Base-by-base conservation (phyloP, 2,113 vertebrate genomes). In the Hymenochirus boettgeri region DNA sequence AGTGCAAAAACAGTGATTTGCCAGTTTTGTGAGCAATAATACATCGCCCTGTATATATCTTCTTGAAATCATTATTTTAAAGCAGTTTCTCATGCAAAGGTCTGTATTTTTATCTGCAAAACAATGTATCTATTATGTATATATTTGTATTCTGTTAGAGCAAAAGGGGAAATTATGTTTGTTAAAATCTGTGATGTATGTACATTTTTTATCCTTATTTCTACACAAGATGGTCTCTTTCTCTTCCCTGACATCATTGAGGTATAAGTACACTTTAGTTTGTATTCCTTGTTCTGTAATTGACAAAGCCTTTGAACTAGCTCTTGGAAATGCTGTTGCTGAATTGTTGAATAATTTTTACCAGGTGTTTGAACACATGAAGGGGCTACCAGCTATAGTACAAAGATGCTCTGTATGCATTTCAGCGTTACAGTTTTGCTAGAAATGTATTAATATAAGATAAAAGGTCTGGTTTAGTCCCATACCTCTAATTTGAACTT, bases 271-370 rank as follows among this genome's bases (percentile, higher is more conserved):
- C 69, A 61, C 81, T 80, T 82, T 70, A 74, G 73, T 66, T 73
- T 52, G 64, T 78, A 78, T 65, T 71, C 9, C 69, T 79, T 74
- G 58, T 78, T 75, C 75, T 72, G 52, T 70, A 67, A 63, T 71
- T 76, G 79, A 65, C 60, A 42, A 67, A 70, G 72, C 75, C 84
- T 86, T 84, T 88, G 80, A 83, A 81, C 79, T 73, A 23, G 74
- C 77, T 75, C 77, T 82, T 79, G 81, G 74, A 77, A 81, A 80
- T 66, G 56, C 57, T 72, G 65, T 58, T 73, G 73, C 78, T 82
- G 84, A 86, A 82, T 77, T 78, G 79, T 79, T 77, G 77, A 78
- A 75, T 80, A 78, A 84, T 80, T 80, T n/a, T 84, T 77, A 70
- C 81, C 79, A 75, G 77, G 81, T 82, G 78, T 83, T 72, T 63